These are phyloP conservation scores for Elymnias hypermnestra DNA, from an alignment of 1,140 invertebrate species.

Conservation along the genomic window DNA sequence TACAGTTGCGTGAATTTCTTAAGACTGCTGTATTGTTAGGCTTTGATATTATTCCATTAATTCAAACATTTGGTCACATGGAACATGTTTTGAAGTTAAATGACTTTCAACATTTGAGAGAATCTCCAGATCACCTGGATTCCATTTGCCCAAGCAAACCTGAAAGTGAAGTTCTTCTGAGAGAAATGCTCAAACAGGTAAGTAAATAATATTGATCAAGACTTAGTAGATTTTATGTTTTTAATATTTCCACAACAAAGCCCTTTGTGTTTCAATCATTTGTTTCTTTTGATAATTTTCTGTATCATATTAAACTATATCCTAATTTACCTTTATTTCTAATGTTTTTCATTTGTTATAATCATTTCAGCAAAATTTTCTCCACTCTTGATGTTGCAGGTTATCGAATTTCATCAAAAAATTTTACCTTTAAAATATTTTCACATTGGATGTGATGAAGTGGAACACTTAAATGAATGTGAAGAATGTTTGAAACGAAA, in stretches of 20 bases:
- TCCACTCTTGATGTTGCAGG: too few species aligned
- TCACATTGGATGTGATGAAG: conserved; percentile 90
- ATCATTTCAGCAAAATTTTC: too few species aligned
- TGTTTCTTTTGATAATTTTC: not conserved
- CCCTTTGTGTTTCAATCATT: too few species aligned
- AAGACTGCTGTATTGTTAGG: conserved; percentile 36
- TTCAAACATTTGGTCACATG: conserved; percentile 97
- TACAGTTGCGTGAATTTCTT: conserved; percentile 49
- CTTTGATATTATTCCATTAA: conserved; percentile 91
- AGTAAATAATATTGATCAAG: too few species aligned
- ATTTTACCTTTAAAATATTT: conserved; percentile 79
- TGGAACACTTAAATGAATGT: conserved; percentile 90
- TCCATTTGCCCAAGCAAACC: conserved; percentile 89
- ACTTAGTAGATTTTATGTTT: too few species aligned
- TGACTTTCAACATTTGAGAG: conserved; percentile 86
- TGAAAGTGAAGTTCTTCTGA: conserved; percentile 83
- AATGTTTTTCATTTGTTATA: too few species aligned
- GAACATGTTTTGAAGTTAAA: conserved; percentile 92
- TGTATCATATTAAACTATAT: not conserved
- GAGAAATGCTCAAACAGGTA: conserved; percentile 91
- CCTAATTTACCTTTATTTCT: conserved; percentile 19
- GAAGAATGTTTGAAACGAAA: conserved; percentile 34
- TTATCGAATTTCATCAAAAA: conserved; percentile 48
- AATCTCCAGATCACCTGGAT: conserved; percentile 86
- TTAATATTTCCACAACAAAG: too few species aligned